Evolutionary conservation across 2,113 vertebrate genomes (phyloP).

Genomic region (Halcyon senegalensis): DNA sequence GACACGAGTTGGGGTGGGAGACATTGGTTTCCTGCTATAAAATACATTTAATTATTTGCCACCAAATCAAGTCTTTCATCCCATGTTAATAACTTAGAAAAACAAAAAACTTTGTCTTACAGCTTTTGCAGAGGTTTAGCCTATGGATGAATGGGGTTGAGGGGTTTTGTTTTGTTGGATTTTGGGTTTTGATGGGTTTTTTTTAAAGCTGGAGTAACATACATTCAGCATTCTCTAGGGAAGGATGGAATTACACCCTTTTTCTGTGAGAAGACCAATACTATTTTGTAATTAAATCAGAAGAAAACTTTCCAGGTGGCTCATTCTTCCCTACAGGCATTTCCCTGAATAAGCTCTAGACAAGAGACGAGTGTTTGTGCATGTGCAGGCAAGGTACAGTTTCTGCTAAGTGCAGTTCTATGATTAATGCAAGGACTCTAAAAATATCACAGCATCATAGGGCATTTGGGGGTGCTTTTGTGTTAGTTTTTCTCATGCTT

Average conservation of each 20-base stretch:
- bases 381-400: slow-evolving; percentile 27
- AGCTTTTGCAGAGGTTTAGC: neutral
- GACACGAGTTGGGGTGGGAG: neutral
- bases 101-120: neutral
- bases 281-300: slow-evolving; percentile 7
- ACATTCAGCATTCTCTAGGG: neutral
- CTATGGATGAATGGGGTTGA: neutral
- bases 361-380: neutral
- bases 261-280: neutral
- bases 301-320: neutral
- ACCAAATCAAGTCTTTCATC: slow-evolving; percentile 15
- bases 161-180: neutral
- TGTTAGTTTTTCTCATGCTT: slow-evolving; percentile 7
- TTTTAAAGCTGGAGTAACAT: neutral
- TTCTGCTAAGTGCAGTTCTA: slow-evolving; percentile 11
- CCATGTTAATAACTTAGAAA: neutral
- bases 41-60: neutral
- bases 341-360: slow-evolving; percentile 11
- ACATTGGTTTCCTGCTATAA: neutral
- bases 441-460: neutral
- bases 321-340: slow-evolving; percentile 40
- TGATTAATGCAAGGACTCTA: neutral
- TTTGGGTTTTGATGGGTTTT: neutral
- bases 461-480: neutral
- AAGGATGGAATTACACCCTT: neutral